Conservation (phyloP, 1,140 invertebrate species). For the Brachionus plicatilis region DNA sequence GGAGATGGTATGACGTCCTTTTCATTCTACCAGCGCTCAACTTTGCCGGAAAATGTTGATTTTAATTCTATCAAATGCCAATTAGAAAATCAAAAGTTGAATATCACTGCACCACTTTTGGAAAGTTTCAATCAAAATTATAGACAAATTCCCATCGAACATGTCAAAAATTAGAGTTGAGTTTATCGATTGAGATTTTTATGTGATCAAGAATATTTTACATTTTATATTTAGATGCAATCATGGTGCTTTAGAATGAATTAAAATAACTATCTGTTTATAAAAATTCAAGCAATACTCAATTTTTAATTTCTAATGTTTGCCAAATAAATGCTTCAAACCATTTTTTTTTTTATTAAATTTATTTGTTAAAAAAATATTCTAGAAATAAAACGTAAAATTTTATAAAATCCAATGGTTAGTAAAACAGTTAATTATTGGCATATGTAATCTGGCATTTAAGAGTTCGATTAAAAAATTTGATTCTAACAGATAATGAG, state of each 20-base stretch:
- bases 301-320: neutral
- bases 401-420: neutral
- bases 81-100: constrained; percentile 12
- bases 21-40: constrained; percentile 15
- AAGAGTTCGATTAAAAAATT: neutral
- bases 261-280: neutral
- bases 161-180: constrained; percentile 14
- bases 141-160: constrained; percentile 34
- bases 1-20: neutral
- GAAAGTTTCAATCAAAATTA: neutral
- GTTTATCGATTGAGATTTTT: neutral
- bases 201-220: neutral
- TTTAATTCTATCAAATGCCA: constrained; percentile 33
- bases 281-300: neutral
- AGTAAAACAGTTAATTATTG: neutral
- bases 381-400: no score
- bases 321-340: neutral
- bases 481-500: neutral
- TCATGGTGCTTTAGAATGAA: neutral
- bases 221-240: neutral
- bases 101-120: constrained; percentile 1
- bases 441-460: neutral
- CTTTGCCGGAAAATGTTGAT: constrained; percentile 29
- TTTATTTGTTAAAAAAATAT: neutral
- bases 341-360: neutral